Evolutionary conservation across 2,113 vertebrate genomes (phyloP), one percentile per base, ranked within the genome.

Genomic region (Cyphomyrus plagiostoma): DNA sequence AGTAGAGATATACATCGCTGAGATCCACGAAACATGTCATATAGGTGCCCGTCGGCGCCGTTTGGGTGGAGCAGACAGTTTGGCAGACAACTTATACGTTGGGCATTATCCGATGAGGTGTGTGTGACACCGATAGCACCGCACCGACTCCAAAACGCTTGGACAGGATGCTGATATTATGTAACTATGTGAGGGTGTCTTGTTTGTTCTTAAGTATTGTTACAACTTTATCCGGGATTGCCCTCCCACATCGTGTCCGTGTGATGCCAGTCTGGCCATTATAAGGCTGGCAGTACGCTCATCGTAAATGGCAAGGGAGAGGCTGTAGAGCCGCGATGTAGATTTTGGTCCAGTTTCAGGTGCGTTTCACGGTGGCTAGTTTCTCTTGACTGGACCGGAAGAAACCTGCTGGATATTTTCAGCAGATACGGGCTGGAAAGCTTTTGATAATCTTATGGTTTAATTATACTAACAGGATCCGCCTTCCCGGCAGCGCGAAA

Each of bases 281-380:
- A 62, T 62, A 2, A 62, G 56, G 21, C 56, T 62, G 56, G 7
- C 56, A 9, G 56, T 88, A 90, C 87, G n/a, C 46, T 80, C 21
- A 39, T 56, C 4, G 5, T 50, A 42, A n/a, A 19, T 66, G 88
- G 62, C 88, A 50, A 89, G 88, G 66, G 48, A 35, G 35, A 35
- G 35, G 35, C 35, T 35, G 35, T 35, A 46, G 88, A 89, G 88
- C 66, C 66, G 46, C 35, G n/a, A 23, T 89, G 6, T 23, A 50
- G 62, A 21, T 77, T 89, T 80, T 89, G 88, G 80, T 70, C 88
- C 13, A 58, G 5, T 89, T 89, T n/a, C 70, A 45, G 8, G 49
- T 7, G 15, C 11, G 66, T 42, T 74, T 89, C 48, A 35, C 74
- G 74, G 39, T 30, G 30, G 30, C 56, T 62, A 19, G 74, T 80